Evolutionary conservation across 2,797 vertebrate species (phyloP).

Genomic region (Acrossocheilus fasciatus): DNA sequence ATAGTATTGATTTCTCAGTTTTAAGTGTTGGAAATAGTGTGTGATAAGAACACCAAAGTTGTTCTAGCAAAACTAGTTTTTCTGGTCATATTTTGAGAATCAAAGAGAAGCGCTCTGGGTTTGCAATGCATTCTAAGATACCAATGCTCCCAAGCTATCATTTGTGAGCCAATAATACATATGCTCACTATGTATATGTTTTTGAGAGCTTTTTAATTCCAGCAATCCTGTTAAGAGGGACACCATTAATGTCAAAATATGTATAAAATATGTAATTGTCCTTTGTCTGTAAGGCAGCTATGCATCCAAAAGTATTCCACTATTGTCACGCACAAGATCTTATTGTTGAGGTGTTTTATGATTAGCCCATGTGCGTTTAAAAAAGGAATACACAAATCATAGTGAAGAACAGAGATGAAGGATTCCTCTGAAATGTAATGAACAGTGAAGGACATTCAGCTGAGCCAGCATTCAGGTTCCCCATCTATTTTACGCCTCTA

Average conservation of each 20-base stretch:
- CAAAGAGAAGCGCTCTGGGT: background rate
- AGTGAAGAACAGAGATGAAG: background rate
- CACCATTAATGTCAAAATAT: background rate
- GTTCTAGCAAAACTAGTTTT: conserved; percentile 45
- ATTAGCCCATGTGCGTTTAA: background rate
- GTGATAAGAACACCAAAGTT: background rate
- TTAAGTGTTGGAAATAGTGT: background rate
- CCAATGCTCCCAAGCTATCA: background rate
- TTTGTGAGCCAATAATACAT: background rate
- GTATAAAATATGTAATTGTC: background rate
- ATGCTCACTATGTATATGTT: background rate
- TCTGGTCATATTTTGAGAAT: conserved; percentile 3
- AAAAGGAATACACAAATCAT: background rate
- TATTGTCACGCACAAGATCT: background rate
- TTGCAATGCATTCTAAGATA: background rate
- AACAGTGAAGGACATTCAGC: conserved; percentile 34
- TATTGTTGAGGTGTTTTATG: conserved; percentile 3
- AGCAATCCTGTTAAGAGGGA: background rate
- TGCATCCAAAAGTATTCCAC: background rate
- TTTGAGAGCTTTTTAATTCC: conserved; percentile 3
- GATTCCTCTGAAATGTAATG: conserved; percentile 29
- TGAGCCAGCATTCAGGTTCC: conserved; percentile 33
- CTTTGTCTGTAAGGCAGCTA: background rate
- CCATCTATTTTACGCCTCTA: conserved; percentile 30
- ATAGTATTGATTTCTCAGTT: background rate